Conservation (phyloP, 2,797 vertebrate species). For the Triplophysa bombifrons region DNA sequence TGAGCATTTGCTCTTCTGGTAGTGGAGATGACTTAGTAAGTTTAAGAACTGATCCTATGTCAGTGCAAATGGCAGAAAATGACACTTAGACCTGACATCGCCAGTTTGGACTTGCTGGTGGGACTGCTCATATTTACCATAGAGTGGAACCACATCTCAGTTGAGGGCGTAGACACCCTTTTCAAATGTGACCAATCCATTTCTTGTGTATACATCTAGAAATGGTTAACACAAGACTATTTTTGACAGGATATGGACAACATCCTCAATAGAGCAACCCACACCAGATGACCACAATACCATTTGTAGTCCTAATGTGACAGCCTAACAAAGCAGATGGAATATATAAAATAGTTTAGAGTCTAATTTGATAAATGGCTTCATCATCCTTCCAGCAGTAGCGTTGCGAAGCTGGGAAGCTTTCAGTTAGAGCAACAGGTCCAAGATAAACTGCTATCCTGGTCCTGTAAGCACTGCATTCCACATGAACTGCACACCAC, state of each 20-base stretch:
- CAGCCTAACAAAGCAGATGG: slow-evolving; percentile 25
- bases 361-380: slow-evolving; percentile 23
- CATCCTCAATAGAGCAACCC: background rate
- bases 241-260: background rate
- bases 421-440: slow-evolving; percentile 28
- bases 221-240: slow-evolving; percentile 20
- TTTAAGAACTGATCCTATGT: slow-evolving; percentile 12
- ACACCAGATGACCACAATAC: background rate
- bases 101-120: slow-evolving; percentile 30
- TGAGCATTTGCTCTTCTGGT: background rate
- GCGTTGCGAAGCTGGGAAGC: slow-evolving; percentile 32
- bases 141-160: background rate
- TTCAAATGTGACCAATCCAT: slow-evolving; percentile 1
- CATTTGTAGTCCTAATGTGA: slow-evolving; percentile 25
- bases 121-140: slow-evolving; percentile 41
- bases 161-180: background rate
- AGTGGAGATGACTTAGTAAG: background rate
- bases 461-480: slow-evolving; percentile 42
- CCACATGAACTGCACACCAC: slow-evolving; percentile 36
- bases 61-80: slow-evolving; percentile 14
- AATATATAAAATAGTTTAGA: background rate
- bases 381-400: slow-evolving; percentile 2
- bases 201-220: slow-evolving; percentile 20
- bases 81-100: slow-evolving; percentile 17
- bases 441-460: slow-evolving; percentile 45